Base-by-base conservation (phyloP, 2,888 invertebrate genomes). In the Amblyjoppa proteus region DNA sequence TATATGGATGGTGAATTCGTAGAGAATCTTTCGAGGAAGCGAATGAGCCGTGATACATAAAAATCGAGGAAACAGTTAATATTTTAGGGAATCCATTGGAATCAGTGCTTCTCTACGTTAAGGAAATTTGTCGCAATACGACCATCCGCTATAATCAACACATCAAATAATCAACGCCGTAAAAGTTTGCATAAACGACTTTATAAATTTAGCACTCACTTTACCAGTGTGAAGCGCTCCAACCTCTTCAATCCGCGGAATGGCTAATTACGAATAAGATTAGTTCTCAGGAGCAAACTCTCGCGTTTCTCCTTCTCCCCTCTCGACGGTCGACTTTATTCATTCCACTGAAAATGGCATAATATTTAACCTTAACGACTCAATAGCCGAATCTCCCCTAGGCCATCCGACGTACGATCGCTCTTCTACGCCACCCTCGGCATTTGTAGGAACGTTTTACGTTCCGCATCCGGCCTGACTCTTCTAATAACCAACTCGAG, bases 251-350 rank as follows among this genome's bases (percentile, higher is more conserved):
- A 6, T 34, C 34, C 45, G 84, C 86, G 76, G 86, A 78, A 76
- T 84, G 88, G 85, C 88, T 89, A 90, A 91, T 90, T 89, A 89
- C 86, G 81, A 56, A 20, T 11, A 11, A 41, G 41, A 41, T 5
- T 34, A 87, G 88, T 82, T 88, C 87, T 86, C 87, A 87, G 64
- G 61, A 75, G 25, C 31, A 9, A 56, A 56, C 56, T 45, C 69
- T 53, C 41, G 28, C 2, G 38, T 69, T n/a, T 0, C 13, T 13
- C 71, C 20, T 20, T 25, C 31, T 28, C 11, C 13, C 7, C 13
- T n/a, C 51, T 16, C 56, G 6, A 11, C 16, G 58, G 31, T 11
- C 31, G 16, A 38, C 38, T 31, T 25, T 51, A 41, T 56, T 66
- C 70, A 84, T 81, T 77, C 78, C 25, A 9, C 58, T 45, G 83